phyloP scores from a whole-genome alignment of 1,140 invertebrate species.

The Frieseomelitta varia region DNA sequence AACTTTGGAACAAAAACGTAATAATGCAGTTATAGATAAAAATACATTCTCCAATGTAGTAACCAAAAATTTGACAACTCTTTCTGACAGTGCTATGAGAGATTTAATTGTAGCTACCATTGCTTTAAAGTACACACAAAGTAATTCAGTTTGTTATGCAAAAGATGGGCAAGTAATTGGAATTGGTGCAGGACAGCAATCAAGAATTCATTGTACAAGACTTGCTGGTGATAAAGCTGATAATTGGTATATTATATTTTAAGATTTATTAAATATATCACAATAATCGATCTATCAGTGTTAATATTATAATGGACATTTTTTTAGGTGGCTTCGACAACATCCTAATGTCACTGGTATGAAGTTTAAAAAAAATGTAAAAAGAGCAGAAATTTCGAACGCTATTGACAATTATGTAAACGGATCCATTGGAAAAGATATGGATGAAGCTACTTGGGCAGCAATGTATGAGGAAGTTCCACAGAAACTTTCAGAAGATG shows the following conservation, averaged over 20 bases:
- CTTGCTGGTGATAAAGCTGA: conserved; percentile 98
- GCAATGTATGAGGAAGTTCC: conserved; percentile 90
- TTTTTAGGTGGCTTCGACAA: conserved; percentile 93
- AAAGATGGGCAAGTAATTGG: conserved; percentile 96
- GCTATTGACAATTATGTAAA: conserved; percentile 98
- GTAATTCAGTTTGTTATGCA: conserved; percentile 97
- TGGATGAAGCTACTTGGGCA: conserved; percentile 86
- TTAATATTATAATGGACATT: neutral
- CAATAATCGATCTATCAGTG: neutral
- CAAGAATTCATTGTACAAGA: conserved; percentile 97
- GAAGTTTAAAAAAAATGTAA: conserved; percentile 94
- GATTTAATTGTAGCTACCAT: conserved; percentile 98
- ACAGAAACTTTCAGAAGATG: conserved; percentile 85
- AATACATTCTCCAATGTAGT: conserved; percentile 93
- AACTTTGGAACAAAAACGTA: conserved; percentile 95
- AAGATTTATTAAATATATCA: conserved; percentile 7
- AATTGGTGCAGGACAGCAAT: conserved; percentile 98
- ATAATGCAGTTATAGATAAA: conserved; percentile 92
- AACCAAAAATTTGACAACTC: conserved; percentile 86
- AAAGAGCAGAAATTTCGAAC: conserved; percentile 96
- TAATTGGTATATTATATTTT: conserved; percentile 87
- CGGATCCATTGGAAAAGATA: conserved; percentile 91
- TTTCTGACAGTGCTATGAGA: conserved; percentile 90
- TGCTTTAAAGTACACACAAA: conserved; percentile 98
- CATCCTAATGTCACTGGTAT: conserved; percentile 93